Evolutionary conservation across 2,888 invertebrate species (phyloP).

Genomic region (Caradrina clavipalpis): DNA sequence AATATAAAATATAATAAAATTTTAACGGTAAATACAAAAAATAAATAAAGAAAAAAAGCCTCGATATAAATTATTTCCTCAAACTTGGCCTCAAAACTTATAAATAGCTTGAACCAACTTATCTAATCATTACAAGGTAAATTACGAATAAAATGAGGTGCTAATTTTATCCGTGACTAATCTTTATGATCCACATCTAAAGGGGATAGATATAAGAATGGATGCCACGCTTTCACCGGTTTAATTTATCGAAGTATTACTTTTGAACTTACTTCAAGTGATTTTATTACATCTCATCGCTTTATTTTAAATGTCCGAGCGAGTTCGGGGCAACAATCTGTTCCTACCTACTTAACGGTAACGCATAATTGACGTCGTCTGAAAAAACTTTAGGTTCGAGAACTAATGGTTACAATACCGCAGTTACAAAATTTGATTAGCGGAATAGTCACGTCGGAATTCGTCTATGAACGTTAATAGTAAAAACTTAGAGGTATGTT

Average conservation of each 20-base stretch:
- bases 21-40: constrained; percentile 50
- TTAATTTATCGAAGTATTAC: constrained; percentile 50
- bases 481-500: constrained; percentile 50
- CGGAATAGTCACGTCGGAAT: constrained; percentile 89
- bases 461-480: constrained; percentile 79
- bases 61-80: constrained; percentile 51
- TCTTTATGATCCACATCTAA: constrained; percentile 64
- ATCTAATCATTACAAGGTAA: constrained; percentile 63
- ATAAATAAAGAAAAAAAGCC: constrained; percentile 15
- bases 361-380: constrained; percentile 83
- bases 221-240: constrained; percentile 67
- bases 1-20: constrained; percentile 44
- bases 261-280: constrained; percentile 51
- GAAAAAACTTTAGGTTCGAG: constrained; percentile 76
- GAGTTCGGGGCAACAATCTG: constrained; percentile 73
- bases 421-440: constrained; percentile 91
- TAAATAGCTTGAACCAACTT: constrained; percentile 49
- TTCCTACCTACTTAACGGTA: constrained; percentile 85
- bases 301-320: constrained; percentile 60
- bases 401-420: constrained; percentile 87
- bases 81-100: constrained; percentile 58
- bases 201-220: constrained; percentile 55
- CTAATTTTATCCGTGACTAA: constrained; percentile 64
- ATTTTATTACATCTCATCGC: constrained; percentile 38
- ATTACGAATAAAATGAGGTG: constrained; percentile 58